Evolutionary conservation across 2,113 vertebrate species (phyloP).

Genomic region (Upupa epops): DNA sequence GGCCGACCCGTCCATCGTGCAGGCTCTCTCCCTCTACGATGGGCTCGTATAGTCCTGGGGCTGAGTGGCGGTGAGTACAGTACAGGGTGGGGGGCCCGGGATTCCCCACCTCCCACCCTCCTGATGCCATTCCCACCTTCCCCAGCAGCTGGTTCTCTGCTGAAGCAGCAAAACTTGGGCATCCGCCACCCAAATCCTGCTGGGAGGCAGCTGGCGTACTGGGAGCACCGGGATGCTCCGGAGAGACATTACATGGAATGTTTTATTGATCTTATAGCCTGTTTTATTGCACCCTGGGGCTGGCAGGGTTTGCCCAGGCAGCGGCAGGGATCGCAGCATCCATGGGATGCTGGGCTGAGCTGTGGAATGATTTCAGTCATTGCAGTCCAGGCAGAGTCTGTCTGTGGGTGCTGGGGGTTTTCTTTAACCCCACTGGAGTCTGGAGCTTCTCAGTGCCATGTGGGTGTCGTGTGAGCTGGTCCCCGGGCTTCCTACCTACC

Average conservation of each 20-base stretch:
- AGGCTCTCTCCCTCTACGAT: constrained; percentile 95
- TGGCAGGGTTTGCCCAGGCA: background rate
- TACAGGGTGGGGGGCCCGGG: accelerated
- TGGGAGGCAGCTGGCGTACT: background rate
- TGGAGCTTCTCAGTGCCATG: accelerated
- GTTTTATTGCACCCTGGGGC: background rate
- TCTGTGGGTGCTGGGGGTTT: accelerated
- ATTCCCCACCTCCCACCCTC: background rate
- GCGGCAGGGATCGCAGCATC: background rate
- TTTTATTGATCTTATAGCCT: background rate
- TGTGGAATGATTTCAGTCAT: background rate
- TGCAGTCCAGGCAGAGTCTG: background rate
- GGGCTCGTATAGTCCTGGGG: constrained; percentile 89
- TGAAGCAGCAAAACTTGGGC: background rate
- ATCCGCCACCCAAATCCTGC: too few relatives aligned
- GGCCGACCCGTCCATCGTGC: constrained; percentile 96
- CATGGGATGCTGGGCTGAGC: background rate
- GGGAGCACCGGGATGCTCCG: background rate
- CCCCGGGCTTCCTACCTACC: background rate
- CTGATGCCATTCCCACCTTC: background rate
- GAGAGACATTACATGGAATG: background rate
- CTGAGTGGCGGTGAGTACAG: constrained; percentile 76
- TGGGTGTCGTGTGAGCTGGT: accelerated
- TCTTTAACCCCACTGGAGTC: background rate
- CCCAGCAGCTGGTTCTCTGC: background rate